Percentiles rank a stretch among this genome's conserved stretches.
Evolutionary conservation across 2,113 vertebrate genomes (phyloP).

Genomic region (Polypterus senegalus): DNA sequence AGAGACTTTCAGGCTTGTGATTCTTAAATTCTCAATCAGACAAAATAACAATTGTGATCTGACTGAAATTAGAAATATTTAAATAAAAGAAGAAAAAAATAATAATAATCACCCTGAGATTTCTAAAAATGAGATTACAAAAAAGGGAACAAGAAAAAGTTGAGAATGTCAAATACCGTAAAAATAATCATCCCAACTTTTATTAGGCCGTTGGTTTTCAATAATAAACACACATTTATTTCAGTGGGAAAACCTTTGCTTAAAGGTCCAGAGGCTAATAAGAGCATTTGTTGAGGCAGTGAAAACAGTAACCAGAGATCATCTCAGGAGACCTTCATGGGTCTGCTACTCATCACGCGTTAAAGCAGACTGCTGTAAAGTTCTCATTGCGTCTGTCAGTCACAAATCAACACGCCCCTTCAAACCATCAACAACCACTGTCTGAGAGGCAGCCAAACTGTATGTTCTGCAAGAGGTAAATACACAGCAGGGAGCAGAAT

Average conservation of each 20-base stretch:
- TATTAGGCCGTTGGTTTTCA: no score
- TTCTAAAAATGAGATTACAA: no score
- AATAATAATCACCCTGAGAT: no score
- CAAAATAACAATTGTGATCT: no score
- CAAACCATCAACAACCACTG: conserved; percentile 1
- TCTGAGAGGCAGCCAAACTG: background rate
- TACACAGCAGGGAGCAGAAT: conserved; percentile 4
- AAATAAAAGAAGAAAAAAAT: no score
- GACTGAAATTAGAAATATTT: no score
- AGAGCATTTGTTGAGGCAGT: conserved; percentile 25
- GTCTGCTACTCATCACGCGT: conserved; percentile 42
- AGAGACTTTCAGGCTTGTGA: no score
- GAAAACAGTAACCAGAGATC: conserved; percentile 40
- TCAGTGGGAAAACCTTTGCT: conserved; percentile 4
- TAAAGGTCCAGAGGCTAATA: conserved; percentile 17
- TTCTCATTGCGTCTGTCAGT: conserved; percentile 40
- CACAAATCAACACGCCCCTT: conserved; percentile 31
- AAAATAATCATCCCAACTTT: no score
- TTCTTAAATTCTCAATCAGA: no score
- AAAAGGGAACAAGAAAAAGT: no score
- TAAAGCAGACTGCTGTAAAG: conserved; percentile 24
- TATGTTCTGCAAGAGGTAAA: conserved; percentile 1
- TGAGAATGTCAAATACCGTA: no score
- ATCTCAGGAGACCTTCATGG: conserved; percentile 26
- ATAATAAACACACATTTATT: no score